Evolutionary conservation across 1,140 invertebrate species (phyloP).

Genomic region (Papilio polyxenes): DNA sequence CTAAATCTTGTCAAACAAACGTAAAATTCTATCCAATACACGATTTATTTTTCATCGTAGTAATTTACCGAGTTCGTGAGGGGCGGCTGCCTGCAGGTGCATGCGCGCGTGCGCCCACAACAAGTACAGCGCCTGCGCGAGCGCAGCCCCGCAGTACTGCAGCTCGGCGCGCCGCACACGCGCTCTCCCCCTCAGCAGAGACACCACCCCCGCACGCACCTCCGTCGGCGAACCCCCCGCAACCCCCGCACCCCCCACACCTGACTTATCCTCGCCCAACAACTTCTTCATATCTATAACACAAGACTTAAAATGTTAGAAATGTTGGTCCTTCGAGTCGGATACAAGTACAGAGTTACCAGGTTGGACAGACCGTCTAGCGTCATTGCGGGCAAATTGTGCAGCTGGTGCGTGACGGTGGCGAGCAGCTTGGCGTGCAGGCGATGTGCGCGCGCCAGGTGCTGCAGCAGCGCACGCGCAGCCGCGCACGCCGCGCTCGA

Average conservation of each 20-base stretch:
- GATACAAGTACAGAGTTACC: neutral
- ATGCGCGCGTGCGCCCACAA: slow-evolving; percentile 92
- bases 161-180: slow-evolving; percentile 84
- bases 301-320: neutral
- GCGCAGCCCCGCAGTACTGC: slow-evolving; percentile 84
- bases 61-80: slow-evolving; percentile 64
- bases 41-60: no score
- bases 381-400: slow-evolving; percentile 59
- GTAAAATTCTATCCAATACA: neutral
- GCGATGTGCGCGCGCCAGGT: slow-evolving; percentile 46
- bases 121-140: slow-evolving; percentile 90
- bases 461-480: slow-evolving; percentile 53
- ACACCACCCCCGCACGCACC: slow-evolving; percentile 79
- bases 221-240: slow-evolving; percentile 45
- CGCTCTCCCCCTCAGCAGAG: slow-evolving; percentile 70
- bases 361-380: slow-evolving; percentile 57
- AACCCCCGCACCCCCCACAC: neutral
- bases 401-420: slow-evolving; percentile 58
- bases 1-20: no score
- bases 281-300: slow-evolving; percentile 63
- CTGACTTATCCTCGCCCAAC: slow-evolving; percentile 40
- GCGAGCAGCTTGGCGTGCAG: slow-evolving; percentile 59
- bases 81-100: slow-evolving; percentile 83
- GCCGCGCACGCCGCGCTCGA: slow-evolving; percentile 53
- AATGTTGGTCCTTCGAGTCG: no score